Base-by-base conservation (phyloP, 2,113 vertebrate genomes). In the Corythornis madagascariensis region DNA sequence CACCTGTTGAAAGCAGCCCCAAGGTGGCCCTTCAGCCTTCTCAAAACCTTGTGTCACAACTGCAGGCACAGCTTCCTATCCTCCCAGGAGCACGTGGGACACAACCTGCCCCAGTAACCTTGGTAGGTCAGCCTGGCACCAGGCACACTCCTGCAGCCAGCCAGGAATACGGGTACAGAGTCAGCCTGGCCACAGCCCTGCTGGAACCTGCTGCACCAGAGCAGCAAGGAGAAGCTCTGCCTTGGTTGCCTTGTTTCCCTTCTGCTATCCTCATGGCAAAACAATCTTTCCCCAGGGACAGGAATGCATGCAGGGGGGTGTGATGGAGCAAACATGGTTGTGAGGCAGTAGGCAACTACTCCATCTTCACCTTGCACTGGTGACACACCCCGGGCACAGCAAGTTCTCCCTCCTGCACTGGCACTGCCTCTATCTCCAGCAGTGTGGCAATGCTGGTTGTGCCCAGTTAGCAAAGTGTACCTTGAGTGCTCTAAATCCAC, bases 141-240 rank as follows among this genome's bases (percentile, higher is more conserved):
- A 64, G 55, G 15, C 26, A 33, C 3, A 11, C 31, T 72, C 25
- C 47, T 13, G 3, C 42, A 55, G 25, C 53, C 40, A 66, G 33
- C 11, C 0, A 0, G 19, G 25, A 2, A 12, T 3, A 15, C 0
- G 0, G 38, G 7, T 31, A n/a, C 42, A 53, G 56, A 70, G 65
- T 35, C 82, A 52, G 50, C 4, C 38, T 3, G 4, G 10, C 10
- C 22, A 9, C 66, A 60, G n/a, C 52, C n/a, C 29, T 75, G 43
- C 16, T 38, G 45, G 17, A 24, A 21, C 47, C 11, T 59, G 24
- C 4, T 77, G 56, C 33, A 57, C 31, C 55, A 83, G 45, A 72
- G 43, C 63, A 67, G 79, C 48, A 29, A 60, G 73, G 33, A 63
- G 21, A 53, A 53, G 25, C 57, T 83, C 42, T 66, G 64, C 26